Evolutionary conservation across 35 echinoderm and acorn worm genomes (phyloP).

Genomic region (Chiridota heheva): DNA sequence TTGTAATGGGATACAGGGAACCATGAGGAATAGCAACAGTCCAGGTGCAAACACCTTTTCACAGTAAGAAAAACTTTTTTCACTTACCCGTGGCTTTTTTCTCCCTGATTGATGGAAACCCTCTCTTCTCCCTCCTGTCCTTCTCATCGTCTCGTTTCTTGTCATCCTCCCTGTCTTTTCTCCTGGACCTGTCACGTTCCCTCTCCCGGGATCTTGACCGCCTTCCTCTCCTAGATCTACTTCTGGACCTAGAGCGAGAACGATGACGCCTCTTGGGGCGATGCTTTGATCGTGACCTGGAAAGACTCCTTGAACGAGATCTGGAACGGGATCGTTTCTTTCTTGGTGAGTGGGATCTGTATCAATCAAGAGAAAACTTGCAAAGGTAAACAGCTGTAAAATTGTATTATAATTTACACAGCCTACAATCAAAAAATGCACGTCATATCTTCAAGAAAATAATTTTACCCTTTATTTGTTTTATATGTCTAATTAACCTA

Average conservation of each 20-base stretch:
- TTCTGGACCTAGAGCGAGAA: constrained; percentile 64
- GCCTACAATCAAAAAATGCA: too few species aligned
- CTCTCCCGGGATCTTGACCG: constrained; percentile 64
- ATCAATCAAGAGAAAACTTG: neutral
- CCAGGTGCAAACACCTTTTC: too few species aligned
- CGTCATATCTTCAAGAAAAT: too few species aligned
- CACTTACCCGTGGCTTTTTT: constrained; percentile 73
- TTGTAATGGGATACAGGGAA: too few species aligned
- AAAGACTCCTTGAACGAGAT: constrained; percentile 64
- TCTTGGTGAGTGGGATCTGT: constrained; percentile 76
- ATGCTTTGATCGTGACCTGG: constrained; percentile 59
- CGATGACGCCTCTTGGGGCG: constrained; percentile 72
- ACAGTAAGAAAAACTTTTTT: too few species aligned
- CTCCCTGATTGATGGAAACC: constrained; percentile 77
- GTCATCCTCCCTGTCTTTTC: constrained; percentile 47
- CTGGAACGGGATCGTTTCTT: constrained; percentile 67
- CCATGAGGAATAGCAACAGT: too few species aligned
- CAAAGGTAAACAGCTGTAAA: too few species aligned
- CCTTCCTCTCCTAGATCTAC: constrained; percentile 56
- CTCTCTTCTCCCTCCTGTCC: constrained; percentile 56
- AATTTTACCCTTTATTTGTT: too few species aligned
- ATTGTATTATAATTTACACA: too few species aligned
- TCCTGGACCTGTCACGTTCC: constrained; percentile 46
- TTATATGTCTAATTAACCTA: too few species aligned
- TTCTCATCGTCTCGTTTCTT: constrained; percentile 33